These are phyloP conservation scores for Tortricodes alternella DNA, from an alignment of 2,888 invertebrate genomes.

Conservation along the genomic window DNA sequence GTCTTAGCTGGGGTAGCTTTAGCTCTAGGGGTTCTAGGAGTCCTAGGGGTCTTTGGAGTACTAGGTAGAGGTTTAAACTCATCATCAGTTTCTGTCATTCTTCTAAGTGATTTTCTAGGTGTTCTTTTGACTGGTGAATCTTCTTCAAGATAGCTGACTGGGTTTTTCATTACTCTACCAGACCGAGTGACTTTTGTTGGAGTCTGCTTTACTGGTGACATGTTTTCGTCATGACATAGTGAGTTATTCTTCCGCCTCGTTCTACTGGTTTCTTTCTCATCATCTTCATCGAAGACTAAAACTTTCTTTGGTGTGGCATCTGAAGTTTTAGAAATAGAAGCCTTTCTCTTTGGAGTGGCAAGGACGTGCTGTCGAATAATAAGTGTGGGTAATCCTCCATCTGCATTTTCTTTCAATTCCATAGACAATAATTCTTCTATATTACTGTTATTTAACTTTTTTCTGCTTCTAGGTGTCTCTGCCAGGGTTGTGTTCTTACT, in stretches of 20 bases:
- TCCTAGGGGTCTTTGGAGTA: conserved; percentile 36
- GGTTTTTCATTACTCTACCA: conserved; percentile 50
- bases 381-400: conserved; percentile 70
- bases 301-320: conserved; percentile 66
- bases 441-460: conserved; percentile 48
- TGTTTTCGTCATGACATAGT: conserved; percentile 15
- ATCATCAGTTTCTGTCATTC: conserved; percentile 57
- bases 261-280: conserved; percentile 40
- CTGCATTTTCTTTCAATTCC: conserved; percentile 71
- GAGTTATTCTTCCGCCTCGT: conserved; percentile 1
- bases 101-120: conserved; percentile 50
- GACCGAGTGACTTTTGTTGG: conserved; percentile 47
- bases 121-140: conserved; percentile 59
- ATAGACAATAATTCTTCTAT: conserved; percentile 63
- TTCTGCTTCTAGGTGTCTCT: conserved; percentile 57
- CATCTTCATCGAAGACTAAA: conserved; percentile 61
- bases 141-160: conserved; percentile 56
- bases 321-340: conserved; percentile 49
- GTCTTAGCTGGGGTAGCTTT: conserved; percentile 42
- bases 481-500: conserved; percentile 39
- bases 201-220: conserved; percentile 14
- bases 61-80: conserved; percentile 56
- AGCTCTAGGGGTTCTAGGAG: conserved; percentile 29
- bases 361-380: conserved; percentile 64
- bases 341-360: conserved; percentile 64